A percentile compares a stretch with the other conserved stretches of the same genome.
Evolutionary conservation across 1,140 invertebrate species (phyloP).

Genomic region (Mactra quadrangularis): DNA sequence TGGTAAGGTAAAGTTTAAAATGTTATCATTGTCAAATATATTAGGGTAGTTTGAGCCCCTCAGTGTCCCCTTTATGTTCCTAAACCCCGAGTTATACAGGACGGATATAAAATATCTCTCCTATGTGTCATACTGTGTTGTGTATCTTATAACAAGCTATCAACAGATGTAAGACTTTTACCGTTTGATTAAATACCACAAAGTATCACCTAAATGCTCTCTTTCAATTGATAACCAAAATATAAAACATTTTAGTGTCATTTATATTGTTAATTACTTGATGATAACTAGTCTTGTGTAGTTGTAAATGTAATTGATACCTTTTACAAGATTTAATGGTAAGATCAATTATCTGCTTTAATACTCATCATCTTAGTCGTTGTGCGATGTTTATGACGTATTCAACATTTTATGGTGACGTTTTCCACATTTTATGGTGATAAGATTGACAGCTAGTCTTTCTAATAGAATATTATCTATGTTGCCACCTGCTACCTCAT

Average conservation of each 20-base stretch:
- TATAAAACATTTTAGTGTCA: constrained; percentile 9
- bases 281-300: constrained; percentile 28
- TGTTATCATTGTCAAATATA: too few relatives aligned
- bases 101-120: constrained; percentile 6
- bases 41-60: too few relatives aligned
- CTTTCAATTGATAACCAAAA: constrained; percentile 28
- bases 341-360: constrained; percentile 26
- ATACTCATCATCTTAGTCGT: constrained; percentile 29
- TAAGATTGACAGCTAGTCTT: neutral
- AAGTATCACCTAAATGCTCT: constrained; percentile 39
- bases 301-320: neutral
- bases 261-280: constrained; percentile 23
- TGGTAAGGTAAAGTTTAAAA: too few relatives aligned
- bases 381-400: constrained; percentile 35
- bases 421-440: neutral
- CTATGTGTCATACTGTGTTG: constrained; percentile 15
- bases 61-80: too few relatives aligned
- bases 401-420: constrained; percentile 28
- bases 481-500: neutral
- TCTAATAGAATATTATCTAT: neutral
- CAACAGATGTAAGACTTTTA: constrained; percentile 38
- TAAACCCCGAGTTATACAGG: too few relatives aligned
- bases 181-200: constrained; percentile 33
- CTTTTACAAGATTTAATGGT: neutral
- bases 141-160: constrained; percentile 43